Evolutionary conservation across 2,888 invertebrate genomes (phyloP).

Genomic region (Drosophila mercatorum): DNA sequence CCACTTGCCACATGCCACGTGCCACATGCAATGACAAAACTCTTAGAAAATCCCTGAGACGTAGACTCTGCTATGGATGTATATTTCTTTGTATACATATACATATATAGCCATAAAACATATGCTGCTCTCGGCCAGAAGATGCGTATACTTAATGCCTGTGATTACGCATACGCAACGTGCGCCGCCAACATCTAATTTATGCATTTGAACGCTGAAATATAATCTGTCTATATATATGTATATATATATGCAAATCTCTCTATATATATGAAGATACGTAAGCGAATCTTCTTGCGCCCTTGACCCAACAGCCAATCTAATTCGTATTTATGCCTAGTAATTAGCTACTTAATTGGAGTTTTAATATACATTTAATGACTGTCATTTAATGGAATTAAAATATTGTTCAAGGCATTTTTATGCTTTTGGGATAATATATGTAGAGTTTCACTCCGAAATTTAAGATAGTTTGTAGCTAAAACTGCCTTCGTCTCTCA

Average conservation of each 20-base stretch:
- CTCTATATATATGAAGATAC: constrained; percentile 26
- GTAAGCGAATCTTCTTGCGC: constrained; percentile 15
- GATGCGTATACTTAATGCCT: constrained; percentile 63
- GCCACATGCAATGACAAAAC: constrained; percentile 24
- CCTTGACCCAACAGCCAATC: constrained; percentile 39
- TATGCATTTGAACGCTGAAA: constrained; percentile 42
- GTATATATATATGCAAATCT: not conserved
- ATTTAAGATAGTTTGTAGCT: not conserved
- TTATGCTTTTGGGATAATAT: not conserved
- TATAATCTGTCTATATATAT: constrained; percentile 32
- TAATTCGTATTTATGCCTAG: constrained; percentile 9
- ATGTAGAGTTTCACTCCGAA: not conserved
- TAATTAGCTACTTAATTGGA: constrained; percentile 6
- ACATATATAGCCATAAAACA: not conserved
- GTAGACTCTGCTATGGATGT: constrained; percentile 1
- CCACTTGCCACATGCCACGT: constrained; percentile 11
- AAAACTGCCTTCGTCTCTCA: not conserved
- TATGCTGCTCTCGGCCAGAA: constrained; percentile 21
- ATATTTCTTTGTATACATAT: not conserved
- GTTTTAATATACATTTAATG: constrained; percentile 2
- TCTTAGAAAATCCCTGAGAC: not conserved
- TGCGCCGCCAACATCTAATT: constrained; percentile 39
- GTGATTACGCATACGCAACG: constrained; percentile 70
- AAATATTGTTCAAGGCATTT: not conserved
- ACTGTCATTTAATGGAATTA: not conserved